Conservation (phyloP, 2,113 vertebrate genomes). For the Hemichromis elongatus region DNA sequence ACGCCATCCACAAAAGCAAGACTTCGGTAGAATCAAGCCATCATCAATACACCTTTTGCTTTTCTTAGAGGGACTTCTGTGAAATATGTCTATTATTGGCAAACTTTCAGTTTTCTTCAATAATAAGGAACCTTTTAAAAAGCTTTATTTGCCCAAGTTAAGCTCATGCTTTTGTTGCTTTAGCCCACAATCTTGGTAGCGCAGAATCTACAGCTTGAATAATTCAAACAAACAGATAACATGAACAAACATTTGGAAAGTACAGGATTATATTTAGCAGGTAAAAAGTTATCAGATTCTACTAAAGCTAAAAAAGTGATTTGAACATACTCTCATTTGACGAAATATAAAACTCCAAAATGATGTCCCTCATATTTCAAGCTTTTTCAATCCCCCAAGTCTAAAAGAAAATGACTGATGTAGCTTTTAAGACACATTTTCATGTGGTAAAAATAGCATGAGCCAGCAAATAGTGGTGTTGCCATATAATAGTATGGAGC, state of each 20-base stretch:
- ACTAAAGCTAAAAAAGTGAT: neutral
- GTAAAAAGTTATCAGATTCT: neutral
- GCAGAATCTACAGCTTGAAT: neutral
- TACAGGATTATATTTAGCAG: neutral
- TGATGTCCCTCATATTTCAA: neutral
- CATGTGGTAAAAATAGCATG: neutral
- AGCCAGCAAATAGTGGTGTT: neutral
- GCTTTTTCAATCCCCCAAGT: too few relatives aligned
- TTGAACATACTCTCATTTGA: neutral
- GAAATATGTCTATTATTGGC: neutral
- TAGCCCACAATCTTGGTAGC: neutral
- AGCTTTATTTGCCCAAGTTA: neutral
- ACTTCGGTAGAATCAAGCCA: neutral
- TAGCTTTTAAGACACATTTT: neutral
- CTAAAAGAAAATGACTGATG: too few relatives aligned
- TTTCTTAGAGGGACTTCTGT: neutral
- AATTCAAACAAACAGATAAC: neutral
- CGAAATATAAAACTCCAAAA: neutral
- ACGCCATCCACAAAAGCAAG: neutral
- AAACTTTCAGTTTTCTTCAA: neutral
- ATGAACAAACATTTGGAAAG: neutral
- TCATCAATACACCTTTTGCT: neutral
- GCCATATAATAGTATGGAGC: constrained; percentile 6
- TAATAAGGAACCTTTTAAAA: neutral
- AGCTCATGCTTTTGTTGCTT: neutral